Percentiles rank a stretch among this genome's conserved stretches.
phyloP scores from a whole-genome alignment of 2,797 vertebrate genomes.

The Morelia viridis region DNA sequence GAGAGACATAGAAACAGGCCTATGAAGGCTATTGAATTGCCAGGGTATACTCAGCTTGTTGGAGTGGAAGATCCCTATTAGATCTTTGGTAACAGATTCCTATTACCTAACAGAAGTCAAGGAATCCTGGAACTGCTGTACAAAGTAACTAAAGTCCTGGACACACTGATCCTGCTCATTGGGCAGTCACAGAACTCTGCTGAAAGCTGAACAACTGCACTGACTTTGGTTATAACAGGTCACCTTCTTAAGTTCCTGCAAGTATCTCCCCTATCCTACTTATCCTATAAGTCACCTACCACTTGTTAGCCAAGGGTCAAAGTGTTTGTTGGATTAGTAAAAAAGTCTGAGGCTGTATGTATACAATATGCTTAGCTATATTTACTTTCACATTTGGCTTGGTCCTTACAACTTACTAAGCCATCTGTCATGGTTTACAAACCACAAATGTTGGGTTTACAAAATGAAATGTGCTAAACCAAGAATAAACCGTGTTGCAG shows the following conservation, averaged over 20 bases:
- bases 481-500: neutral
- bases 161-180: neutral
- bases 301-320: neutral
- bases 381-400: neutral
- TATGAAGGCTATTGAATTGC: neutral
- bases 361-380: neutral
- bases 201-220: neutral
- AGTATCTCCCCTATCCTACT: neutral
- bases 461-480: neutral
- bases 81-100: neutral
- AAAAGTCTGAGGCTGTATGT: neutral
- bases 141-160: neutral
- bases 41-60: neutral
- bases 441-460: neutral
- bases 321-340: neutral
- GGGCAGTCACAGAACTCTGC: neutral
- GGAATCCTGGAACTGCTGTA: neutral
- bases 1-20: neutral
- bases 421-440: neutral
- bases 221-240: neutral
- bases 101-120: neutral
- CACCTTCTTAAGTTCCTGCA: neutral
- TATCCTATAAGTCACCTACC: neutral
- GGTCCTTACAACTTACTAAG: neutral
- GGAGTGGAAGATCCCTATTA: neutral